Conservation (phyloP, 2,888 invertebrate species). For the Chydorus sphaericus region DNA sequence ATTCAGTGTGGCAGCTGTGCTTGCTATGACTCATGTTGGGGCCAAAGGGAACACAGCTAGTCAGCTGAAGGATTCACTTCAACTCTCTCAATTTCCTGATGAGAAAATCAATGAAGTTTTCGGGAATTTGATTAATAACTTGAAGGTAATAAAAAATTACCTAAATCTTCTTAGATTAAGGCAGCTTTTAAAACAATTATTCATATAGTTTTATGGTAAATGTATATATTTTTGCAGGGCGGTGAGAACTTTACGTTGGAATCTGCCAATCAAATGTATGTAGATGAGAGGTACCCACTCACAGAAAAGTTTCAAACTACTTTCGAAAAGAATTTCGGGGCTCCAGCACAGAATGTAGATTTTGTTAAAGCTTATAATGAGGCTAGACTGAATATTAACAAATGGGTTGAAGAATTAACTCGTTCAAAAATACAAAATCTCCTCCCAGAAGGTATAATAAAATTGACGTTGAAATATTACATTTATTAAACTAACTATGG, state of each 20-base stretch:
- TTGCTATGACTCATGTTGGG: too few species aligned
- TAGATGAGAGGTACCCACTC: slow-evolving; percentile 36
- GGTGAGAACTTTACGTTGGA: slow-evolving; percentile 37
- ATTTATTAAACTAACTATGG: neutral
- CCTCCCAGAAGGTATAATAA: slow-evolving; percentile 36
- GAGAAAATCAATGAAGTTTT: too few species aligned
- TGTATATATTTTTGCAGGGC: neutral
- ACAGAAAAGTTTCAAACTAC: slow-evolving; percentile 37
- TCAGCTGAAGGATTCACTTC: too few species aligned
- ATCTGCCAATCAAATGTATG: slow-evolving; percentile 57
- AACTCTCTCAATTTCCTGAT: too few species aligned
- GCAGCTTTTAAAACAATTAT: too few species aligned
- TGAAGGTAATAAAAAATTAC: too few species aligned
- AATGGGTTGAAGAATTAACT: slow-evolving; percentile 67
- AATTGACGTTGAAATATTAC: too few species aligned
- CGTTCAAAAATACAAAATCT: slow-evolving; percentile 66
- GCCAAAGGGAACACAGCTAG: too few species aligned
- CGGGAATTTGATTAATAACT: too few species aligned
- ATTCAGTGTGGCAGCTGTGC: too few species aligned
- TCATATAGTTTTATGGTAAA: too few species aligned
- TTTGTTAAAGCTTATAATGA: slow-evolving; percentile 39
- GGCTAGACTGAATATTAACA: slow-evolving; percentile 46
- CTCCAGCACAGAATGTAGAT: slow-evolving; percentile 45
- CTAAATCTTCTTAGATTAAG: too few species aligned
- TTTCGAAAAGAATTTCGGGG: slow-evolving; percentile 45